A percentile compares a stretch with the other conserved stretches of the same genome.
phyloP scores from a whole-genome alignment of 2,888 invertebrate genomes.

The Hofmannophila pseudospretella region DNA sequence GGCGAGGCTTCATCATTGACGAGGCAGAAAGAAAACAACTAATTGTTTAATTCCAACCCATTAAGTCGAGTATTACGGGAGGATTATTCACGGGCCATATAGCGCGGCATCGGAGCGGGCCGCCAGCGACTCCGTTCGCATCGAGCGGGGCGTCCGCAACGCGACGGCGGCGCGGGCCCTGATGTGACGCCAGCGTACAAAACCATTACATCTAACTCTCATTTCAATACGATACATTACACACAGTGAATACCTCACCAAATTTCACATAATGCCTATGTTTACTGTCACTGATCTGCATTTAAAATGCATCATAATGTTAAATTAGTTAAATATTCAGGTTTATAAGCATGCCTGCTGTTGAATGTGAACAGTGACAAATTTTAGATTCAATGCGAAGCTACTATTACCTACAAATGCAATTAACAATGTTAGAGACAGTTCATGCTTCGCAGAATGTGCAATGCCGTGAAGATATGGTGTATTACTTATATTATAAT shows the following conservation, averaged over 20 bases:
- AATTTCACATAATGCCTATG: constrained; percentile 14
- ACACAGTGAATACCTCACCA: constrained; percentile 20
- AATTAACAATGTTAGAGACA: too few relatives aligned
- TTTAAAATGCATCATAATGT: constrained; percentile 1
- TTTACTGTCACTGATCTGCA: constrained; percentile 14
- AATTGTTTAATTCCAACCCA: constrained; percentile 76
- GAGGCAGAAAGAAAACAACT: constrained; percentile 73
- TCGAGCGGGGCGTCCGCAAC: constrained; percentile 22
- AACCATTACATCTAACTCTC: constrained; percentile 35
- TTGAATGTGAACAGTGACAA: too few relatives aligned
- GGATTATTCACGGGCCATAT: constrained; percentile 75
- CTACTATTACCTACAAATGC: too few relatives aligned
- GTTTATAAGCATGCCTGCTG: too few relatives aligned
- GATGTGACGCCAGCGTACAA: constrained; percentile 24
- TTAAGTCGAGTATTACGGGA: constrained; percentile 71
- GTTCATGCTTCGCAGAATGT: too few relatives aligned
- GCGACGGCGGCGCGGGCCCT: constrained; percentile 18
- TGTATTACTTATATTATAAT: too few relatives aligned
- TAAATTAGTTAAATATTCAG: too few relatives aligned
- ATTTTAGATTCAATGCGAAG: too few relatives aligned
- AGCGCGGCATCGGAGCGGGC: constrained; percentile 58
- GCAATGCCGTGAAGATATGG: too few relatives aligned
- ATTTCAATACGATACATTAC: constrained; percentile 34
- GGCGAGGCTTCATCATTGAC: constrained; percentile 53
- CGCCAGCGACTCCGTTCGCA: constrained; percentile 18